Percentiles rank a stretch among this genome's conserved stretches.
These are phyloP conservation scores for Paratilapia polleni DNA, from an alignment of 2,113 vertebrate species.

Conservation along the genomic window DNA sequence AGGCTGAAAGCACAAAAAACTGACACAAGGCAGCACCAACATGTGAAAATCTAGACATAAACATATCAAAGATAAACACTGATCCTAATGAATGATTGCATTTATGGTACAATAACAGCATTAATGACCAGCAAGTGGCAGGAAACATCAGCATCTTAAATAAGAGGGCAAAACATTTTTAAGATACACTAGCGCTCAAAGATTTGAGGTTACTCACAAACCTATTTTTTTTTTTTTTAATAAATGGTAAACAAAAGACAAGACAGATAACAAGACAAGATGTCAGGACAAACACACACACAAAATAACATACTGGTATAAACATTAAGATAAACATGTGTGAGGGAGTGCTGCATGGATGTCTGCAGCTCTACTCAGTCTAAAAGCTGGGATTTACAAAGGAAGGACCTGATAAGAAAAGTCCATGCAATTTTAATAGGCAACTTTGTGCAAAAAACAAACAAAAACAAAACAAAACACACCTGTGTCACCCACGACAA, in stretches of 20 bases:
- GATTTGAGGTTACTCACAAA: not conserved
- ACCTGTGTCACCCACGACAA: rapidly evolving
- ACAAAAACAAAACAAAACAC: not conserved
- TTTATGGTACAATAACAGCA: not conserved
- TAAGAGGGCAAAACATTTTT: not conserved
- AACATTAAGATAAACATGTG: not conserved
- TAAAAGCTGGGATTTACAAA: not conserved
- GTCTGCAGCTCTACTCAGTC: not conserved
- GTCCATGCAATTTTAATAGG: no score
- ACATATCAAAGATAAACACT: not conserved
- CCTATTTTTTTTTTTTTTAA: not conserved
- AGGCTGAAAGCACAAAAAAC: not conserved
- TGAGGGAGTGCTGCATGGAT: not conserved
- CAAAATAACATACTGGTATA: not conserved
- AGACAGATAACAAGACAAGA: not conserved
- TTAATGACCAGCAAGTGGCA: not conserved
- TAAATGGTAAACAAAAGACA: not conserved
- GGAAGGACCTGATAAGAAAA: not conserved
- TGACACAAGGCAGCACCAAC: not conserved
- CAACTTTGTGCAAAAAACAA: no score
- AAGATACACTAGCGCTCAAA: not conserved
- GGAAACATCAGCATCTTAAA: not conserved
- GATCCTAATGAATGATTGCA: not conserved
- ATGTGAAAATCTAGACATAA: not conserved
- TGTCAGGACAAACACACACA: not conserved